These are phyloP conservation scores for Drosophila watanabei DNA, from an alignment of 1,140 invertebrate species.

Conservation along the genomic window DNA sequence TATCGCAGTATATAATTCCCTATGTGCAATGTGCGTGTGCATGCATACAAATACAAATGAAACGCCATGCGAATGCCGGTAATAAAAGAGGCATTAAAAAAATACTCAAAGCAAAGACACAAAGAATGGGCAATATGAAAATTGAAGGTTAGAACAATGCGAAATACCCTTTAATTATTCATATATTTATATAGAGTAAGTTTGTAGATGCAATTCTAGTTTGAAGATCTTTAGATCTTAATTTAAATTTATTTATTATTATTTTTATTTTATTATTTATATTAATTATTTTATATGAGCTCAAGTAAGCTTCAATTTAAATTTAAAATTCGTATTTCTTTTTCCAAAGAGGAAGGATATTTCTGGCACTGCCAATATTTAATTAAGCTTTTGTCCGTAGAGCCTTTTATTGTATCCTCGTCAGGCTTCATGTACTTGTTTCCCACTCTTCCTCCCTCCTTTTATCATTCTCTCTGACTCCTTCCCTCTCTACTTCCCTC, in stretches of 20 bases:
- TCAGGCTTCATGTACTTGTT: constrained; percentile 43
- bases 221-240: too few species aligned
- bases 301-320: not conserved
- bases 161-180: constrained; percentile 26
- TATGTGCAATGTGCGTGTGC: constrained; percentile 17
- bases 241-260: too few species aligned
- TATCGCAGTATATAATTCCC: constrained; percentile 20
- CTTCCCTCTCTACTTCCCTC: constrained; percentile 23
- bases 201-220: too few species aligned
- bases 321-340: not conserved
- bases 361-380: not conserved
- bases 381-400: not conserved
- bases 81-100: constrained; percentile 66
- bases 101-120: constrained; percentile 36
- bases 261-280: too few species aligned
- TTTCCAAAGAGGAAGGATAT: not conserved
- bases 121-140: not conserved
- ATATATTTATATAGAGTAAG: too few species aligned
- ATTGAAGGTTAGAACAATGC: not conserved
- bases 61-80: constrained; percentile 52
- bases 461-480: constrained; percentile 20
- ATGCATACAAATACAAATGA: constrained; percentile 2
- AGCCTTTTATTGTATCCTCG: constrained; percentile 50
- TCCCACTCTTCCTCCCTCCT: constrained; percentile 14
- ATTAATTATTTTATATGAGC: too few species aligned